phyloP scores from a whole-genome alignment of 2,888 invertebrate species.

The Acanthosepion lycidas region DNA sequence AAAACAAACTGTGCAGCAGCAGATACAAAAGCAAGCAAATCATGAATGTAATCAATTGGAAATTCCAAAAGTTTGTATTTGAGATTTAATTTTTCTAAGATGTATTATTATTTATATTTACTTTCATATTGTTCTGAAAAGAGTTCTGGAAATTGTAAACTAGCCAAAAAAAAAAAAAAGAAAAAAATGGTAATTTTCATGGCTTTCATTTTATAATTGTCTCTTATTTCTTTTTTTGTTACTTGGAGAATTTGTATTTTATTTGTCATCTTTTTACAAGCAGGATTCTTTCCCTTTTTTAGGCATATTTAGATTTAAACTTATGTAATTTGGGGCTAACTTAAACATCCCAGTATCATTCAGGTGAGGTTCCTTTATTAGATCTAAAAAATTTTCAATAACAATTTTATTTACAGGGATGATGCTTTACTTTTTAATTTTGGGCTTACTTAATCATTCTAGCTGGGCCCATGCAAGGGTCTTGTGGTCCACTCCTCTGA shows the following conservation, averaged over 20 bases:
- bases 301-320: no score
- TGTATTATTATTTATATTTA: not conserved
- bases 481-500: no score
- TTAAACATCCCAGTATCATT: not conserved
- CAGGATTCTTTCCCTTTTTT: not conserved
- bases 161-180: not conserved
- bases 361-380: not conserved
- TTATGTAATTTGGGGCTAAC: not conserved
- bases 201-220: not conserved
- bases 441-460: no score
- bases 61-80: conserved; percentile 11
- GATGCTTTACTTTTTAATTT: no score
- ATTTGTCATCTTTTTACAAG: not conserved
- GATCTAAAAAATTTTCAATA: not conserved
- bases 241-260: not conserved
- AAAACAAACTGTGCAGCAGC: not conserved
- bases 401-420: not conserved
- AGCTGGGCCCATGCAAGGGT: no score
- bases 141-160: not conserved
- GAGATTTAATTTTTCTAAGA: not conserved
- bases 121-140: not conserved
- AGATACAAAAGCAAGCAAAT: not conserved
- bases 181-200: not conserved
- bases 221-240: not conserved
- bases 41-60: conserved; percentile 2